phyloP scores from a whole-genome alignment of 2,113 vertebrate species.

The Anarrhichthys ocellatus region DNA sequence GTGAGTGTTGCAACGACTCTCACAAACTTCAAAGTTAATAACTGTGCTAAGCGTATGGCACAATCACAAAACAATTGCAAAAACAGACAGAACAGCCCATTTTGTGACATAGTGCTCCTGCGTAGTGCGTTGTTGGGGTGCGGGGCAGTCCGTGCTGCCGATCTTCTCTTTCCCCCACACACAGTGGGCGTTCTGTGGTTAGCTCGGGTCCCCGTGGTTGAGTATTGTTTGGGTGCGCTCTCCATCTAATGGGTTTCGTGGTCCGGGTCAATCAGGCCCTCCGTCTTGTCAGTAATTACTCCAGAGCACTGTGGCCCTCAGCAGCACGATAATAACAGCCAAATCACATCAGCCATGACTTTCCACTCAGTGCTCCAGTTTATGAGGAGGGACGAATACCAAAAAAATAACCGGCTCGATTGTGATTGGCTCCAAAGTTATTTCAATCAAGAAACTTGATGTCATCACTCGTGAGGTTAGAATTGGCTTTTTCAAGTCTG shows the following conservation, averaged over 20 bases:
- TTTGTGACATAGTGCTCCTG: conserved; percentile 23
- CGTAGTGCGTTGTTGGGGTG: not conserved
- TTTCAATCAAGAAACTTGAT: conserved; percentile 71
- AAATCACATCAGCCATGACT: conserved; percentile 78
- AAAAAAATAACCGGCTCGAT: conserved; percentile 30
- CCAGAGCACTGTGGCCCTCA: conserved; percentile 73
- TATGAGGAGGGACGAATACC: conserved; percentile 60
- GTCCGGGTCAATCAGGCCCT: conserved; percentile 75
- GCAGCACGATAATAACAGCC: conserved; percentile 73
- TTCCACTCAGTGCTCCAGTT: conserved; percentile 76
- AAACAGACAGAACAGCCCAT: conserved; percentile 14
- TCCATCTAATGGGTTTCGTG: conserved; percentile 77
- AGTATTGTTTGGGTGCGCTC: conserved; percentile 73
- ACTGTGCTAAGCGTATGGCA: not conserved
- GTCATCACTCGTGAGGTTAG: conserved; percentile 52
- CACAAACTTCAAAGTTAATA: conserved; percentile 9
- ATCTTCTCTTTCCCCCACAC: conserved; percentile 43
- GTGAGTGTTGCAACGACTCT: not conserved
- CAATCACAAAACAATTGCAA: conserved; percentile 5
- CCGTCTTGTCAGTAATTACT: conserved; percentile 77
- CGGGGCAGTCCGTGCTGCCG: conserved; percentile 27
- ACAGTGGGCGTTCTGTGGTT: conserved; percentile 60
- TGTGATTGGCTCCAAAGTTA: conserved; percentile 62
- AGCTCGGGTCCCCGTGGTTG: conserved; percentile 68
- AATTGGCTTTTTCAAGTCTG: conserved; percentile 63